phyloP scores from a whole-genome alignment of 2,888 invertebrate genomes.

The Apamea epomidion region DNA sequence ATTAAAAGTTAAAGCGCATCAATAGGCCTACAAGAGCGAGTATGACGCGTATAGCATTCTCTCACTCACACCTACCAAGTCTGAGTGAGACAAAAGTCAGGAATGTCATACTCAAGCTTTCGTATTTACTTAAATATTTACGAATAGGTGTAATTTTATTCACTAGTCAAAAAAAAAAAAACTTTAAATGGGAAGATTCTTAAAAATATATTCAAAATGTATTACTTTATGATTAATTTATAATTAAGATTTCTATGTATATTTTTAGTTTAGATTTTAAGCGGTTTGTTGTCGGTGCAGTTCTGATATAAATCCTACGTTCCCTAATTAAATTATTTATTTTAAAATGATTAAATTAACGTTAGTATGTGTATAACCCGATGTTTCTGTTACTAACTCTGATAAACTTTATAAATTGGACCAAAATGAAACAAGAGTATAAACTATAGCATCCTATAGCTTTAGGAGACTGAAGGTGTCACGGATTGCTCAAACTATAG shows the following conservation, averaged over 20 bases:
- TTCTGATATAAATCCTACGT: conserved; percentile 6
- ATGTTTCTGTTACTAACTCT: background rate
- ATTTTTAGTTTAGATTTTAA: conserved; percentile 66
- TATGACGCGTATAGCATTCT: conserved; percentile 52
- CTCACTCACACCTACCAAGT: conserved; percentile 64
- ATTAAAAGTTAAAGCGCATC: conserved; percentile 52
- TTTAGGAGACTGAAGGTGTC: conserved; percentile 40
- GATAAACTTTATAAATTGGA: background rate
- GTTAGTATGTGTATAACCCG: too few species aligned
- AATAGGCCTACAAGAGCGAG: conserved; percentile 59
- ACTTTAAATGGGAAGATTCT: conserved; percentile 78
- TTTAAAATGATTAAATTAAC: background rate
- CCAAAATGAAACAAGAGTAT: background rate
- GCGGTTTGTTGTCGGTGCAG: conserved; percentile 58
- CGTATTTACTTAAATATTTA: conserved; percentile 83
- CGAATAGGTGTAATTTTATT: conserved; percentile 82
- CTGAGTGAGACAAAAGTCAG: conserved; percentile 63
- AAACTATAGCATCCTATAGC: conserved; percentile 44
- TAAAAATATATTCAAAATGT: conserved; percentile 76
- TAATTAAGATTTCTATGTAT: conserved; percentile 70
- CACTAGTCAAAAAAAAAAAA: conserved; percentile 85
- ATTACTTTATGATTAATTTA: conserved; percentile 73
- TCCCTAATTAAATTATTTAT: background rate
- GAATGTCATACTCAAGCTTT: conserved; percentile 76
- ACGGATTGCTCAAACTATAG: conserved; percentile 35